Evolutionary conservation across 2,888 invertebrate genomes (phyloP), one percentile per base, ranked within the genome.

Genomic region (Drosophila neotestacea): DNA sequence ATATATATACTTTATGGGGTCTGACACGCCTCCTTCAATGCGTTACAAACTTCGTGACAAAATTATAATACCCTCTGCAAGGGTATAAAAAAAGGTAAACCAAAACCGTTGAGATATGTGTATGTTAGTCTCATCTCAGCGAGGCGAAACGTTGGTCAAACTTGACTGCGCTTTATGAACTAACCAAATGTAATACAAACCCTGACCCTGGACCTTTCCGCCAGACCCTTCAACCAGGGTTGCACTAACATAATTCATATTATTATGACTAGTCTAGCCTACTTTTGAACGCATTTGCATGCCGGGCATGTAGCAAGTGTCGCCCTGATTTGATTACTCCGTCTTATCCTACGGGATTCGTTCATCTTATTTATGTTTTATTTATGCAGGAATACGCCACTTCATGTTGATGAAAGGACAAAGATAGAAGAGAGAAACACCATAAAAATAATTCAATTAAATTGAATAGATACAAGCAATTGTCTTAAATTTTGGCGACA

Each of bases 391-490:
- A 50, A 62, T 38, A 30, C n/a, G 46, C 41, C 48, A 42, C 44
- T 47, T 11, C n/a, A 34, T 70, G 86, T 86, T 73, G 88, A 85
- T 71, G 72, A 71, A 79, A 72, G 39, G 51, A 13, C 36, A 13
- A 59, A 27, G 27, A 42, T 28, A 41, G 28, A 36, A 60, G 39
- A 13, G 28, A 27, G 30, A 47, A 64, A 66, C 70, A 16, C 6
- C 51, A 81, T 79, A 70, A 74, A 79, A 79, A 79, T 73, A 81
- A 85, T 85, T 87, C 71, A 85, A 87, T 85, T 87, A 85, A 79
- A 87, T 77, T 83, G 38, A 59, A 74, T 27, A 68, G 47, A 64
- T 67, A 47, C 28, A 52, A 44, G 36, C 34, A 48, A 62, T 44
- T 46, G 42, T 42, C 42, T 55, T 48, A 32, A 34, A 36, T 16